phyloP scores from a whole-genome alignment of 2,888 invertebrate genomes.

The Hemithea aestivaria region DNA sequence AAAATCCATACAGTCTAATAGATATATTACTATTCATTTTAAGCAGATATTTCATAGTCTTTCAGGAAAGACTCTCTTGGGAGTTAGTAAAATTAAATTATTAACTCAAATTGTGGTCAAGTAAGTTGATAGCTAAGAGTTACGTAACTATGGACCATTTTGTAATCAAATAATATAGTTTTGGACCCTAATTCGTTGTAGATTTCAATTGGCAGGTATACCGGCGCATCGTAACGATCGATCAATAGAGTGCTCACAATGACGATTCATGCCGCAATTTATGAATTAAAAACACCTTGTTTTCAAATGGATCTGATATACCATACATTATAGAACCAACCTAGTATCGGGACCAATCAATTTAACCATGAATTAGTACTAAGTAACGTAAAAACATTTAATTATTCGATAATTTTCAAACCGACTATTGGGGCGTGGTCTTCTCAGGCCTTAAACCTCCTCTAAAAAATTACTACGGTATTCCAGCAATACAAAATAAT shows the following conservation, averaged over 20 bases:
- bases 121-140: no score
- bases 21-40: no score
- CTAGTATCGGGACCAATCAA: not conserved
- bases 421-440: slow-evolving; percentile 52
- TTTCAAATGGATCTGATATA: not conserved
- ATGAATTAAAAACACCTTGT: slow-evolving; percentile 23
- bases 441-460: slow-evolving; percentile 29
- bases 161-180: no score
- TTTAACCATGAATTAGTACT: not conserved
- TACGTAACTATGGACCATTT: no score
- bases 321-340: not conserved
- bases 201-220: no score
- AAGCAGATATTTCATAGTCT: no score
- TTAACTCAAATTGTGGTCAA: no score
- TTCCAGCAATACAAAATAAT: slow-evolving; percentile 4
- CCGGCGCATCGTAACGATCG: not conserved
- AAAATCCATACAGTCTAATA: no score
- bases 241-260: slow-evolving; percentile 5
- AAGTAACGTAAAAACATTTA: slow-evolving; percentile 8
- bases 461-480: not conserved
- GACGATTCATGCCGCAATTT: slow-evolving; percentile 8
- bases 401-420: slow-evolving; percentile 22
- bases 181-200: no score
- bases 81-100: no score
- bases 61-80: no score